Conservation (phyloP, 2,888 invertebrate species). For the Tinea trinotella region DNA sequence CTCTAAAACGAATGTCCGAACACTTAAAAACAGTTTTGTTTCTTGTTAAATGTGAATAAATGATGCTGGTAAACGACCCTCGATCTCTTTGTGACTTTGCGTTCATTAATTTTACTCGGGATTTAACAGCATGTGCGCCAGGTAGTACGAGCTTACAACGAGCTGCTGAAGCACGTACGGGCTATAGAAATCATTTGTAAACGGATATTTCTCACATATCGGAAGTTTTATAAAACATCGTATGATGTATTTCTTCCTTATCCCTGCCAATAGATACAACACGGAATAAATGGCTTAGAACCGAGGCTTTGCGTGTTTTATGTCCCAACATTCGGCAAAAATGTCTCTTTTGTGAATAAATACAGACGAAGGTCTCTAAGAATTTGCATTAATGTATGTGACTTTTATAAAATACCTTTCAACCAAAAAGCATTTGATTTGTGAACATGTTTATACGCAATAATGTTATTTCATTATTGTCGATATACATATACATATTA, state of each 20-base stretch:
- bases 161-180: conserved; percentile 2
- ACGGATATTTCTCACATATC: conserved; percentile 10
- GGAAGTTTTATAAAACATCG: neutral
- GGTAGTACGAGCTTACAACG: neutral
- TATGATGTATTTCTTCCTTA: conserved; percentile 3
- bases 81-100: neutral
- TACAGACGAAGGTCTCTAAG: neutral
- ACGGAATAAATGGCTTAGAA: neutral
- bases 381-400: conserved; percentile 9
- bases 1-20: too few species aligned
- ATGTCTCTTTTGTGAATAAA: conserved; percentile 13
- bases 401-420: conserved; percentile 2
- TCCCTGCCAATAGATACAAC: neutral
- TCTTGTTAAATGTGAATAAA: neutral
- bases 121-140: conserved; percentile 1
- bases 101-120: conserved; percentile 10
- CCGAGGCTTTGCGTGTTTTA: conserved; percentile 2
- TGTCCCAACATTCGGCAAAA: neutral
- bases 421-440: neutral
- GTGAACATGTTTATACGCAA: neutral
- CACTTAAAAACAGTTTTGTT: neutral
- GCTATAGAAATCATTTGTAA: conserved; percentile 13
- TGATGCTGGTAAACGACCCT: neutral
- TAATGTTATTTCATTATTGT: too few species aligned
- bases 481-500: too few species aligned